These are phyloP conservation scores for Drosophila testacea DNA, from an alignment of 2,888 invertebrate species.

Conservation along the genomic window DNA sequence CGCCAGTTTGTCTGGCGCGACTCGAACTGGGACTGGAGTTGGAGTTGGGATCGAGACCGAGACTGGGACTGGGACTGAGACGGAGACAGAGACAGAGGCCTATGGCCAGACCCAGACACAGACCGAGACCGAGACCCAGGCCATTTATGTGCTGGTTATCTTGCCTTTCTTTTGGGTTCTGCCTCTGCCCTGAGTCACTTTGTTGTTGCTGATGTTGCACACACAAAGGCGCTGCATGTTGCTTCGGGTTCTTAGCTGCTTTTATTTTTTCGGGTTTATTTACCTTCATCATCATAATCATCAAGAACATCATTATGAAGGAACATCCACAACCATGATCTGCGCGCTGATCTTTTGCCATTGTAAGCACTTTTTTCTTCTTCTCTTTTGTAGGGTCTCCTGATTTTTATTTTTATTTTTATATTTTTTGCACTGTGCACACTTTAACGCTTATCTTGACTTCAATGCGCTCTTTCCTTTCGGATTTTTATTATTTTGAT, in stretches of 20 bases:
- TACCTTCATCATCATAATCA: constrained; percentile 57
- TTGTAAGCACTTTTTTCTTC: constrained; percentile 39
- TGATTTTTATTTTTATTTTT: constrained; percentile 26
- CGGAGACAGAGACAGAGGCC: constrained; percentile 20
- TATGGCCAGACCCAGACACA: constrained; percentile 26
- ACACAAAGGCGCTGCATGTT: constrained; percentile 64
- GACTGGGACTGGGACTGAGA: constrained; percentile 22
- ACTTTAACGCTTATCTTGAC: constrained; percentile 62
- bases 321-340: constrained; percentile 54
- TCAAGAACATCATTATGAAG: constrained; percentile 14
- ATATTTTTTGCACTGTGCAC: constrained; percentile 63
- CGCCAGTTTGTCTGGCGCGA: constrained; percentile 83
- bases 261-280: constrained; percentile 60
- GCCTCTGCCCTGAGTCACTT: constrained; percentile 56
- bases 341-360: constrained; percentile 63
- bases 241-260: constrained; percentile 38
- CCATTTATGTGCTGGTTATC: constrained; percentile 71
- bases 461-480: constrained; percentile 35
- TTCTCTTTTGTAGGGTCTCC: constrained; percentile 27
- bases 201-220: constrained; percentile 42
- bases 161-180: constrained; percentile 59
- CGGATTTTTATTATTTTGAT: constrained; percentile 28
- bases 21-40: constrained; percentile 33
- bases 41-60: constrained; percentile 12
- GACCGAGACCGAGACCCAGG: constrained; percentile 31